phyloP scores from a whole-genome alignment of 2,113 vertebrate species.

The Phasianus colchicus region DNA sequence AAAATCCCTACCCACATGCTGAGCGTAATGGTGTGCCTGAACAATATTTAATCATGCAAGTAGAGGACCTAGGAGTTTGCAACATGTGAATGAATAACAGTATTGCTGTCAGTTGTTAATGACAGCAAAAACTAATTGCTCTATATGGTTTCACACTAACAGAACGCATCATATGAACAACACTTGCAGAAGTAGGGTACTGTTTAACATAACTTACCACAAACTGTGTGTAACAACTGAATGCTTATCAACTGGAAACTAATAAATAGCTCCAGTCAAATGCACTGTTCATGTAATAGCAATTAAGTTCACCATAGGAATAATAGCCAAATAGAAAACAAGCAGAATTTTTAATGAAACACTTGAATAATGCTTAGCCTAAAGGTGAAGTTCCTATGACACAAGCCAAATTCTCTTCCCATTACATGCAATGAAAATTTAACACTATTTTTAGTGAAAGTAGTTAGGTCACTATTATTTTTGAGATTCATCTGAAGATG shows the following conservation, averaged over 20 bases:
- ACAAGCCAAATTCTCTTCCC: background rate
- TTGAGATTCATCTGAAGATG: background rate
- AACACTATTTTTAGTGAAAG: background rate
- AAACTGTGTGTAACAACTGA: background rate
- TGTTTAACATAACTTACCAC: conserved; percentile 7
- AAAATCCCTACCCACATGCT: background rate
- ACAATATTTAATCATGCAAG: background rate
- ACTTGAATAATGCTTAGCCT: conserved; percentile 8
- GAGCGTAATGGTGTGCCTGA: background rate
- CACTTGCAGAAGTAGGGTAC: background rate
- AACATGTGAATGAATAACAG: background rate
- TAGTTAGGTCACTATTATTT: background rate
- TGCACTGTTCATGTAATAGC: background rate
- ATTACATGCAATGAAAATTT: background rate
- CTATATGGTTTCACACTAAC: background rate
- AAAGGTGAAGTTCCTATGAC: background rate
- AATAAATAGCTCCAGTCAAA: conserved; percentile 53
- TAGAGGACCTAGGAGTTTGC: background rate
- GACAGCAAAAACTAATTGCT: conserved; percentile 10
- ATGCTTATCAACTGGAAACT: conserved; percentile 23
- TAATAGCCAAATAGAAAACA: conserved; percentile 45
- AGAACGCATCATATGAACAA: background rate
- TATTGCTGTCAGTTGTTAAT: background rate
- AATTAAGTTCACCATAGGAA: conserved; percentile 44
- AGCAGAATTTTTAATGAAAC: conserved; percentile 26